phyloP scores from a whole-genome alignment of 2,113 vertebrate genomes.

The Triplophysa siluroides region DNA sequence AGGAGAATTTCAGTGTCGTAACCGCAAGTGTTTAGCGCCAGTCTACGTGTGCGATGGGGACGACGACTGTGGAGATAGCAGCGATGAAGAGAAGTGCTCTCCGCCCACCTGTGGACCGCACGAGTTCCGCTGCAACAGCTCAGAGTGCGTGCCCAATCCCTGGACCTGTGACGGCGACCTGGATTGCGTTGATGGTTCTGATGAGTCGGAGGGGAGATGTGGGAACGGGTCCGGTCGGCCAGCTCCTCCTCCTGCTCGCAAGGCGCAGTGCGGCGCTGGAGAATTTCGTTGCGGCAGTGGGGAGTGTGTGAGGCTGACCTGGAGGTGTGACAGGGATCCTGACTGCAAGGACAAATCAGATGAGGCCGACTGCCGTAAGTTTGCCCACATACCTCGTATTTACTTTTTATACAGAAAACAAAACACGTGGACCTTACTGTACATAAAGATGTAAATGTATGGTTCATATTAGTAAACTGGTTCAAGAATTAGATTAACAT shows the following conservation, averaged over 20 bases:
- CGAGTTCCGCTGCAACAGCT: conserved; percentile 90
- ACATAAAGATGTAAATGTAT: not conserved
- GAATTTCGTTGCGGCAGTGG: conserved; percentile 91
- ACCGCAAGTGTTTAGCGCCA: conserved; percentile 86
- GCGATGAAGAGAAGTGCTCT: conserved; percentile 87
- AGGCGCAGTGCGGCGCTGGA: conserved; percentile 76
- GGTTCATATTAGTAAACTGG: too few relatives aligned
- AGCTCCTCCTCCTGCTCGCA: conserved; percentile 44
- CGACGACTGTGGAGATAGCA: conserved; percentile 88
- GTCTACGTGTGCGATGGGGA: conserved; percentile 90
- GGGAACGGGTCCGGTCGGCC: conserved; percentile 70
- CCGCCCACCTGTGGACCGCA: conserved; percentile 85
- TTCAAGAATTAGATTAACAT: too few relatives aligned
- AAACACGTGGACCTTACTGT: not conserved
- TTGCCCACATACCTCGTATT: not conserved
- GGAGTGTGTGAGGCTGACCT: conserved; percentile 88
- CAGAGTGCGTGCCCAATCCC: conserved; percentile 86
- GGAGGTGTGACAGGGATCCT: conserved; percentile 93
- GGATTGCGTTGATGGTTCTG: conserved; percentile 88
- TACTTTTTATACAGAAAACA: not conserved
- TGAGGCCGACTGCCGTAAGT: conserved; percentile 93
- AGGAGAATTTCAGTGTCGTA: conserved; percentile 91
- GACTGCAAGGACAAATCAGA: conserved; percentile 99
- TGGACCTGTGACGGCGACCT: conserved; percentile 94
- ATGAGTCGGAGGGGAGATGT: conserved; percentile 83